Evolutionary conservation across 2,797 vertebrate species (phyloP).

Genomic region (Danio tinwini): DNA sequence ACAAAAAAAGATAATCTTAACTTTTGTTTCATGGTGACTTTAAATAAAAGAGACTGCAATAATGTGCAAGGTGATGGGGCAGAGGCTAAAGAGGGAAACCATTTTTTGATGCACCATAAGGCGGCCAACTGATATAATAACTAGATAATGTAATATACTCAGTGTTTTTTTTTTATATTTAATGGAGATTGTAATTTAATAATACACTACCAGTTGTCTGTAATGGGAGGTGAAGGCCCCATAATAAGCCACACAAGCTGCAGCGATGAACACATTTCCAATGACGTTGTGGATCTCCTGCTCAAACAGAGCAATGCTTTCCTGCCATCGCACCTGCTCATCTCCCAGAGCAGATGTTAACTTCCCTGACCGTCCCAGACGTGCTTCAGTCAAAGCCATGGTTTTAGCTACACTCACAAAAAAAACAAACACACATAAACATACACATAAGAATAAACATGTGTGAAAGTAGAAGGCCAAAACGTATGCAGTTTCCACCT

Average conservation of each 20-base stretch:
- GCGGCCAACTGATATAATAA: conserved; percentile 5
- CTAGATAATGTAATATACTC: neutral
- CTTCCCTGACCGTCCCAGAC: conserved; percentile 81
- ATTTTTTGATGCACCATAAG: conserved; percentile 12
- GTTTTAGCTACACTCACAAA: conserved; percentile 72
- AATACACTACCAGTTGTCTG: conserved; percentile 73
- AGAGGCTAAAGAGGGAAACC: neutral
- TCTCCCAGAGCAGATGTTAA: conserved; percentile 83
- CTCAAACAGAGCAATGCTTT: conserved; percentile 81
- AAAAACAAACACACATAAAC: conserved; percentile 14
- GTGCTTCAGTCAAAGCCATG: conserved; percentile 81
- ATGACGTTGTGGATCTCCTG: conserved; percentile 83
- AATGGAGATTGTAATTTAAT: conserved; percentile 13
- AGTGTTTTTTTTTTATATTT: neutral
- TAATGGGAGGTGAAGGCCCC: conserved; percentile 87
- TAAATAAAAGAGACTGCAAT: too few species aligned
- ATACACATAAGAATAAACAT: conserved; percentile 1
- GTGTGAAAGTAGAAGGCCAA: neutral
- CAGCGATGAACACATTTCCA: conserved; percentile 87
- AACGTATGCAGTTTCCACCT: neutral
- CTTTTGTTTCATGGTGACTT: too few species aligned
- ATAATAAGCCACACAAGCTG: conserved; percentile 86
- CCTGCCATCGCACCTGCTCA: conserved; percentile 85
- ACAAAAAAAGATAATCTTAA: too few species aligned
- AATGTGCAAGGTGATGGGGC: neutral